Evolutionary conservation across 2,797 vertebrate species (phyloP), one percentile per base, ranked within the genome.

Genomic region (Acropternis orthonyx): DNA sequence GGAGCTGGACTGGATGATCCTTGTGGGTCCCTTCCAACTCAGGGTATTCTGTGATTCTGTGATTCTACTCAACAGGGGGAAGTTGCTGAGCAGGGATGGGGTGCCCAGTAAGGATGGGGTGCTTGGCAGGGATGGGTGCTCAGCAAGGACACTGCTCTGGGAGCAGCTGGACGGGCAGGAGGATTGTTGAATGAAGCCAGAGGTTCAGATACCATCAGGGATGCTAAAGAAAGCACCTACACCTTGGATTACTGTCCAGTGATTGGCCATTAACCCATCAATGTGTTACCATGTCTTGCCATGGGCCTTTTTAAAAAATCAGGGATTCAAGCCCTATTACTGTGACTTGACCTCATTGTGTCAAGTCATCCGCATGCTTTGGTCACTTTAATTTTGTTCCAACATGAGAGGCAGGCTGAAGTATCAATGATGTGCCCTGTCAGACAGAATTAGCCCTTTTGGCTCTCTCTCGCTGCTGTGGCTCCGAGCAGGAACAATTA

Each of bases 331-430:
- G 34, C 21, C 62, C 80, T 52, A 0, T 95, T 87, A 43, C 77
- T 52, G 88, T 24, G 10, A 85, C 52, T 91, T 85, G 96, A 85
- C 97, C 97, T 95, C 96, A 95, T 97, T 96, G 93, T 91, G 96
- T 96, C 95, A 92, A 96, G 62, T 92, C 49, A 36, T 92, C 86
- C 49, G 12, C 43, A 36, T 1, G 44, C 87, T 96, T 80, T 56
- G 95, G 92, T 95, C 94, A 91, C 94, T 94, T 96, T 92, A 94
- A 96, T 97, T 97, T 95, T 81, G 80, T 85, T 91, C 82, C 83
- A 54, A 30, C 56, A 56, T 48, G 65, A 91, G 77, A 86, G 85
- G 91, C 89, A 88, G 91, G 86, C 83, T 93, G 91, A 83, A 87
- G 96, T 96, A 96, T 95, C 91, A 61, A 74, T 94, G 96, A 93